phyloP scores from a whole-genome alignment of 2,888 invertebrate genomes.

The Slavum lentiscoides region DNA sequence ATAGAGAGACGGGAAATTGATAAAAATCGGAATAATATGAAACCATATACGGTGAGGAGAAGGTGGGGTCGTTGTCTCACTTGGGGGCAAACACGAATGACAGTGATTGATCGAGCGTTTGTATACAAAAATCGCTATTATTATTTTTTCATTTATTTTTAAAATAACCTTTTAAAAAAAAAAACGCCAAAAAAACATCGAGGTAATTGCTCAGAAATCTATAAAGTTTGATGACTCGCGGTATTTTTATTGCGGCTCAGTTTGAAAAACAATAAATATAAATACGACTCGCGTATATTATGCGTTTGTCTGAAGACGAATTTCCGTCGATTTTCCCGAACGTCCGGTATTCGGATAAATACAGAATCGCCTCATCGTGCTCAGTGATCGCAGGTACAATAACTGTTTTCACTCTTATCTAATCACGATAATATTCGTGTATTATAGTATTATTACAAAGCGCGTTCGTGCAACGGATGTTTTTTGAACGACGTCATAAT shows the following conservation, averaged over 20 bases:
- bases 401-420: no score
- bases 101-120: slow-evolving; percentile 25
- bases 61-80: slow-evolving; percentile 1
- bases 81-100: slow-evolving; percentile 3
- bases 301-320: no score
- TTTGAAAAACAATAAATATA: no score
- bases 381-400: no score
- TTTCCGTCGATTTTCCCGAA: no score
- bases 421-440: no score
- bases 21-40: slow-evolving; percentile 10
- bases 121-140: slow-evolving; percentile 8
- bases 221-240: background rate
- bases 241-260: background rate
- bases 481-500: no score
- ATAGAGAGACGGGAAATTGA: background rate
- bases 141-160: slow-evolving; percentile 20
- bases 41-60: background rate
- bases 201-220: background rate
- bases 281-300: no score
- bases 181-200: background rate
- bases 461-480: no score
- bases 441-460: no score
- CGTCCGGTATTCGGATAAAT: no score
- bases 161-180: slow-evolving; percentile 15
- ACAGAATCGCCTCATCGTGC: no score